These are phyloP conservation scores for Polyergus mexicanus DNA, from an alignment of 1,140 invertebrate species.

Conservation along the genomic window DNA sequence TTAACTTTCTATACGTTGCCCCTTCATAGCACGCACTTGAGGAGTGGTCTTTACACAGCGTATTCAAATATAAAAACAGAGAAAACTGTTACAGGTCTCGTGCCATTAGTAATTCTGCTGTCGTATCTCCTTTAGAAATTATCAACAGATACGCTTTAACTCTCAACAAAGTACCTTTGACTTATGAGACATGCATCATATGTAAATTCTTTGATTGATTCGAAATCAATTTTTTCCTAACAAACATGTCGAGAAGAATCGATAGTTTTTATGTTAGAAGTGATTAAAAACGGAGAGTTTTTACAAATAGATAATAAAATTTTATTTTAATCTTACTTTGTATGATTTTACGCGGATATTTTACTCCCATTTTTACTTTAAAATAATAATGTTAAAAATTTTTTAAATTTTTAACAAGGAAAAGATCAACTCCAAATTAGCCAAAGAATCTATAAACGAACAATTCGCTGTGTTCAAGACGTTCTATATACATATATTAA, in stretches of 20 bases:
- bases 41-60: slow-evolving; percentile 12
- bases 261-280: too few relatives aligned
- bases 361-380: neutral
- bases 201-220: neutral
- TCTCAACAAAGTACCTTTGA: neutral
- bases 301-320: neutral
- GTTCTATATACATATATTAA: neutral
- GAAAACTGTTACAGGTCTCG: slow-evolving; percentile 46
- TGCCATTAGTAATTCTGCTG: neutral
- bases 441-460: neutral
- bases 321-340: neutral
- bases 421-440: neutral
- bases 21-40: neutral
- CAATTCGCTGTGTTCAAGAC: neutral
- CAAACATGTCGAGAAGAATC: neutral
- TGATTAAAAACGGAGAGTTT: too few relatives aligned
- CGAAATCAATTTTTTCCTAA: neutral
- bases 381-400: neutral
- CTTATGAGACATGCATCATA: neutral
- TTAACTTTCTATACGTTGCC: slow-evolving; percentile 33
- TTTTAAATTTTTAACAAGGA: neutral
- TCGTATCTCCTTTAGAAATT: slow-evolving; percentile 24
- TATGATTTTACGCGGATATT: neutral
- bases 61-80: slow-evolving; percentile 11
- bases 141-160: neutral